Evolutionary conservation across 2,888 invertebrate genomes (phyloP), one percentile per base, ranked within the genome.

Genomic region (Hesperia comma): DNA sequence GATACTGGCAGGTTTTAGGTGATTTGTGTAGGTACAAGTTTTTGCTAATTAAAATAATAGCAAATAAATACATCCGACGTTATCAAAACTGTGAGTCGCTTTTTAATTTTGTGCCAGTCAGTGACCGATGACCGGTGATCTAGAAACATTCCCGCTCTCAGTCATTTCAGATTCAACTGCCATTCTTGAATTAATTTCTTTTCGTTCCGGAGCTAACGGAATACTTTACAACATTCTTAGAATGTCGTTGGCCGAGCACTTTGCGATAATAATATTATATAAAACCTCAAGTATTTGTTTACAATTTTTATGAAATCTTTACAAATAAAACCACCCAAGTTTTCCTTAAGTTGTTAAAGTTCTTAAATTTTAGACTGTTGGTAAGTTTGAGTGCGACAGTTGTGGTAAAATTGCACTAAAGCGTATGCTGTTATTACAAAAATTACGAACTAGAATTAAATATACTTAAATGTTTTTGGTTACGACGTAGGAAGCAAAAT

Each of bases 161-260:
- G 69, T 71, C 74, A 71, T 72, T 74, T 68, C 66, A 67, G 69
- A 69, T 71, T 68, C 70, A 70, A 71, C 70, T 71, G 72, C 69
- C 71, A 71, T 69, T 72, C 71, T 68, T 69, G 72, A 74, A 74
- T 74, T 72, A 74, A 74, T 74, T 74, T 74, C 74, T 71, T 72
- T 67, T 70, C 72, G 67, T 61, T 67, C 70, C 69, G 67, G 54
- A 68, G 68, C 71, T 63, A 70, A 66, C 66, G 68, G 53, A 71
- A 72, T 73, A 70, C 63, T 66, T 64, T 64, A 64, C 64, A 58
- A 60, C 64, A 64, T 64, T 64, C 64, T 54, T 43, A 53, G 53
- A 32, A 33, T 40, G 43, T 32, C 46, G 56, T 57, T 58, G 64
- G 41, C 26, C 15, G 58, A 58, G 58, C 53, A 43, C 58, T 40